Evolutionary conservation across 2,113 vertebrate genomes (phyloP).

Genomic region (Sarotherodon lohbergeri): DNA sequence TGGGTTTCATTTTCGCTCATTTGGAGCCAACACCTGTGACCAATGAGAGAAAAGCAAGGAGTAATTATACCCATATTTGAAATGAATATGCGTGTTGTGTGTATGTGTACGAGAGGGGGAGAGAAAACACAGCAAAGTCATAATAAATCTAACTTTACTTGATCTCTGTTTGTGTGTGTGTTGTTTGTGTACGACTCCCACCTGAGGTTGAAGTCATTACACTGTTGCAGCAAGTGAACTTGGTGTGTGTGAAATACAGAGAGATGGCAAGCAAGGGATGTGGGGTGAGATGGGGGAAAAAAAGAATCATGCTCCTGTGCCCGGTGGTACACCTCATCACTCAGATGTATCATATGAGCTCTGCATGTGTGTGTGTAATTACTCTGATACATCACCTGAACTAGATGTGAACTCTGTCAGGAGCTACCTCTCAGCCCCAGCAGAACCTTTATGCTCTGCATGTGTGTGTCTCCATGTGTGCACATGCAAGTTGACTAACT

Average conservation of each 20-base stretch:
- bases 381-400: conserved; percentile 34
- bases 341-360: background rate
- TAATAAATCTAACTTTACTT: background rate
- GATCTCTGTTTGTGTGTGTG: background rate
- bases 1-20: conserved; percentile 52
- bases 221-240: background rate
- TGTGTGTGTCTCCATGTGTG: background rate
- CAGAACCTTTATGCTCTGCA: background rate
- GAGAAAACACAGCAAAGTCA: background rate
- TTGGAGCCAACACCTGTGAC: conserved; percentile 59
- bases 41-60: conserved; percentile 32
- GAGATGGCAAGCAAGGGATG: background rate
- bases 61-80: conserved; percentile 30
- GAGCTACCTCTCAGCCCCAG: background rate
- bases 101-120: background rate
- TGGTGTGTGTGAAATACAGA: background rate
- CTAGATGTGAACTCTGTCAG: conserved; percentile 7
- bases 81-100: background rate
- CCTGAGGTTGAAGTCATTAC: conserved; percentile 12
- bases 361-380: background rate
- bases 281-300: background rate
- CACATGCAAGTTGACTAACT: background rate
- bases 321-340: background rate
- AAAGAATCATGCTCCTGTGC: background rate
- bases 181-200: background rate